Evolutionary conservation across 1,140 invertebrate species (phyloP).

Genomic region (Patella vulgata): DNA sequence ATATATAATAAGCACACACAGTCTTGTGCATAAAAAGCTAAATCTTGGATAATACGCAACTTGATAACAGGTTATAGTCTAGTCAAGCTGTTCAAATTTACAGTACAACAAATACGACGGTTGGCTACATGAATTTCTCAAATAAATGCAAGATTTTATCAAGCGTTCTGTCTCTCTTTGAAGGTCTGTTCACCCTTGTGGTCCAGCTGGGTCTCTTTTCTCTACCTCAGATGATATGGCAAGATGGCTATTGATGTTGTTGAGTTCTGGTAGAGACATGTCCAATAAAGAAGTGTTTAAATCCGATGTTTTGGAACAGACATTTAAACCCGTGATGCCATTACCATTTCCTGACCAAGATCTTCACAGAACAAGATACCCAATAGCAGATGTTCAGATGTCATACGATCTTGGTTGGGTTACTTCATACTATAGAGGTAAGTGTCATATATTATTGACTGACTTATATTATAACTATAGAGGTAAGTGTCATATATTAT

Average conservation of each 20-base stretch:
- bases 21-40: too few relatives aligned
- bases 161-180: too few relatives aligned
- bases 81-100: too few relatives aligned
- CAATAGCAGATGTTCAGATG: constrained; percentile 37
- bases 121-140: too few relatives aligned
- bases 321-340: constrained; percentile 24
- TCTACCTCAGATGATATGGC: constrained; percentile 54
- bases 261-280: constrained; percentile 17
- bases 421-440: constrained; percentile 48
- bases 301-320: constrained; percentile 31
- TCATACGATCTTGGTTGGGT: constrained; percentile 48
- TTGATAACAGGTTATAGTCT: too few relatives aligned
- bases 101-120: too few relatives aligned
- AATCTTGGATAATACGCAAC: too few relatives aligned
- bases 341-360: constrained; percentile 18
- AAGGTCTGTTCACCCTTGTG: constrained; percentile 26
- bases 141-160: too few relatives aligned
- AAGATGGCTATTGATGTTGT: constrained; percentile 44
- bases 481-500: constrained; percentile 34
- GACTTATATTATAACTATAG: constrained; percentile 44
- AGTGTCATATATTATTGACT: not conserved
- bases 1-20: too few relatives aligned
- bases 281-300: constrained; percentile 27
- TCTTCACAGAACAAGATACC: constrained; percentile 26
- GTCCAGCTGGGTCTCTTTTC: constrained; percentile 49